These are phyloP conservation scores for Hypsopygia costalis DNA, from an alignment of 2,888 invertebrate species.

Conservation along the genomic window DNA sequence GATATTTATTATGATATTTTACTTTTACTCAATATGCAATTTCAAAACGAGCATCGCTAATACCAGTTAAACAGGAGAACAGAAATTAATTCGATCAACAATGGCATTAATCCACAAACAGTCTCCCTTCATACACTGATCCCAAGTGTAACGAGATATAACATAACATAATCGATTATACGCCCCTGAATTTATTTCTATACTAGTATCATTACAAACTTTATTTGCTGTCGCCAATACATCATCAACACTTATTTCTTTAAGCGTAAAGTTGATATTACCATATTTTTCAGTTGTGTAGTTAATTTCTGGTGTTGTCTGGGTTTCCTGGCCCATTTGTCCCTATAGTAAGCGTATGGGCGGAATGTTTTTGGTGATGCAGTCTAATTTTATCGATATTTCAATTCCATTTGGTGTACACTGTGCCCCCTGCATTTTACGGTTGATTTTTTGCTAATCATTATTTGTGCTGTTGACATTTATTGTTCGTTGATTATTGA, in stretches of 20 bases:
- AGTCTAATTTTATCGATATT: slow-evolving; percentile 63
- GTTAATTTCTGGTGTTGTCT: slow-evolving; percentile 23
- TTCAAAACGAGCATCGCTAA: no score
- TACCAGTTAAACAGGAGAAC: not conserved
- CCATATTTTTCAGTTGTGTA: slow-evolving; percentile 11
- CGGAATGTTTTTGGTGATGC: slow-evolving; percentile 48
- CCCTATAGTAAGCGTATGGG: slow-evolving; percentile 48
- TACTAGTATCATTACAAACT: slow-evolving; percentile 24
- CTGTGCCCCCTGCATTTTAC: slow-evolving; percentile 24
- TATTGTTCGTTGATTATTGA: slow-evolving; percentile 34
- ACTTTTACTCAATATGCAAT: no score
- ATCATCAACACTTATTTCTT: slow-evolving; percentile 6
- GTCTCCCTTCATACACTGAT: slow-evolving; percentile 34
- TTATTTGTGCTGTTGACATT: slow-evolving; percentile 39
- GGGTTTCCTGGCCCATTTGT: slow-evolving; percentile 57
- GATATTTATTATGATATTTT: no score
- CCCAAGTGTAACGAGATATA: slow-evolving; percentile 56
- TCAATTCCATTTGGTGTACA: slow-evolving; percentile 45
- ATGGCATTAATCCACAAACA: slow-evolving; percentile 16
- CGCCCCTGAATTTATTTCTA: slow-evolving; percentile 54
- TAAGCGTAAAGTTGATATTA: slow-evolving; percentile 20
- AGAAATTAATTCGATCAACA: slow-evolving; percentile 25
- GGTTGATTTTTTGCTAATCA: slow-evolving; percentile 42
- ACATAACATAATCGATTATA: slow-evolving; percentile 66
- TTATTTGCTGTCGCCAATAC: not conserved